Evolutionary conservation across 2,113 vertebrate species (phyloP).

Genomic region (Otocyon megalotis): DNA sequence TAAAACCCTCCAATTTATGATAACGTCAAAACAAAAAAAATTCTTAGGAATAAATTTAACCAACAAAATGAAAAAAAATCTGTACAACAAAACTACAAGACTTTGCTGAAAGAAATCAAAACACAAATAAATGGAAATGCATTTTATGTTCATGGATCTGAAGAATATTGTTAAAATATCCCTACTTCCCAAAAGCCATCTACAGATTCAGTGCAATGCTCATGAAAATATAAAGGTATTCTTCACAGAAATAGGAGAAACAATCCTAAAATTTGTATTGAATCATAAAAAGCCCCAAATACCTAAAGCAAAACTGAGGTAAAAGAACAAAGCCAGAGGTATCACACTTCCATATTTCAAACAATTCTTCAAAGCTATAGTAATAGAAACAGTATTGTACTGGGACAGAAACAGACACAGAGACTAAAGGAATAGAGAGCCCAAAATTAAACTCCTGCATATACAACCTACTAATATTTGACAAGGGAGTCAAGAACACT

Average conservation of each 20-base stretch:
- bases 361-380: background rate
- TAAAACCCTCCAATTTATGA: background rate
- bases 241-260: background rate
- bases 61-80: background rate
- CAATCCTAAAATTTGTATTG: background rate
- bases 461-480: background rate
- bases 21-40: background rate
- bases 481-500: background rate
- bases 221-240: background rate
- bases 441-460: background rate
- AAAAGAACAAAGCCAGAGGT: background rate
- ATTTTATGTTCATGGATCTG: background rate
- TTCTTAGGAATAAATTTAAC: background rate
- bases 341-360: background rate
- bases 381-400: background rate
- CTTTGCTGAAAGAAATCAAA: background rate
- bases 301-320: background rate
- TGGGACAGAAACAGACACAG: background rate
- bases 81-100: background rate
- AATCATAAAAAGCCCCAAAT: background rate
- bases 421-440: background rate
- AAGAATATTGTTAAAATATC: background rate
- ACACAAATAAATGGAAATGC: background rate
- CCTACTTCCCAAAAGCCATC: background rate
- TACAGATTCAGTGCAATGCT: background rate